Evolutionary conservation across 64 coral and sea anemone species (phyloP).

Genomic region (Trachythela sp.): DNA sequence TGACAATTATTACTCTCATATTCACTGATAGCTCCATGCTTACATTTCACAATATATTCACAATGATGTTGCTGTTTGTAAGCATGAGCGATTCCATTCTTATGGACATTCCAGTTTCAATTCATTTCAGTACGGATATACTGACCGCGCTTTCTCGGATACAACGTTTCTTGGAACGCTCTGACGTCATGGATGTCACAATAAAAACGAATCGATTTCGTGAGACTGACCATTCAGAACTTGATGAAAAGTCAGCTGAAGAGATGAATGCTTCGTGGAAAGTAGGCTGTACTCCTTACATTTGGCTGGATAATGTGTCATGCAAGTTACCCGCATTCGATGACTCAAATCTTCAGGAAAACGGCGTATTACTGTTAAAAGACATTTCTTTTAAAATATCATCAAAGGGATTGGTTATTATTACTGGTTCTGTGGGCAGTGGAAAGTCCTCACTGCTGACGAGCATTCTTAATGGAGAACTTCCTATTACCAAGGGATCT

Average conservation of each 20-base stretch:
- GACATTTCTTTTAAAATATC: conserved; percentile 36
- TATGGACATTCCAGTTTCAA: neutral
- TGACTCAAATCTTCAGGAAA: neutral
- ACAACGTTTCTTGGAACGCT: neutral
- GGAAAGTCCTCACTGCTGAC: conserved; percentile 57
- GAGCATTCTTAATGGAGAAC: conserved; percentile 44
- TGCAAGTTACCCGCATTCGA: neutral
- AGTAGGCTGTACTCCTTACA: neutral
- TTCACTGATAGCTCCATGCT: neutral
- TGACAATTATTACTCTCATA: neutral
- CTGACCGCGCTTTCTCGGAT: neutral
- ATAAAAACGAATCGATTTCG: neutral
- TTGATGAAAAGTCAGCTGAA: neutral
- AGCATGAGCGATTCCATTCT: neutral
- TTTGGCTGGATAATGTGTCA: neutral
- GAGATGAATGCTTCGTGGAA: neutral
- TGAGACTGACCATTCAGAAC: neutral
- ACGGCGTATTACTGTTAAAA: neutral
- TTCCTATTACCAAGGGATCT: neutral
- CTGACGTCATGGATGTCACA: neutral
- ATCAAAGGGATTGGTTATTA: conserved; percentile 18
- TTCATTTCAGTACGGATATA: neutral
- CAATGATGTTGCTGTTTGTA: neutral
- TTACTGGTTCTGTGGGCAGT: conserved; percentile 54
- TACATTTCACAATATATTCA: neutral